Percentiles rank a stretch among this genome's conserved stretches.
Evolutionary conservation across 2,888 invertebrate genomes (phyloP).

Genomic region (Ormia ochracea): DNA sequence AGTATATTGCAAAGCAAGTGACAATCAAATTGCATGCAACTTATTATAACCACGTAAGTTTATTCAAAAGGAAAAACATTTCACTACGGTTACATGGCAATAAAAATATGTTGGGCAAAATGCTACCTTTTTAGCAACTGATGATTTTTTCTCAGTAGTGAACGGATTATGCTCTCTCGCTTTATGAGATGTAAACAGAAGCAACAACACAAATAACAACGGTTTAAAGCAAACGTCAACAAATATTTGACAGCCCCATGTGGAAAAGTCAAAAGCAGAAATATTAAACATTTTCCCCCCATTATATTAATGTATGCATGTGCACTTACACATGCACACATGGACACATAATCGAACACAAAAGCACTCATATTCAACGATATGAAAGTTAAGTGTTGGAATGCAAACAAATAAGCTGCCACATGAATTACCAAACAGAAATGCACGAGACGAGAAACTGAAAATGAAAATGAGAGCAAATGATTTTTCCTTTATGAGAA

Average conservation of each 20-base stretch:
- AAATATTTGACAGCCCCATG: slow-evolving; percentile 60
- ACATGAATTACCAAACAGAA: slow-evolving; percentile 3
- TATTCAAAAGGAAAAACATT: not conserved
- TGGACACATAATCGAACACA: not conserved
- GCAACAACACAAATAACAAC: slow-evolving; percentile 29
- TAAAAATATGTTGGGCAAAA: not conserved
- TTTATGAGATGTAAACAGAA: slow-evolving; percentile 20
- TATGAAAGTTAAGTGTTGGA: slow-evolving; percentile 2
- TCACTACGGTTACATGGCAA: not conserved
- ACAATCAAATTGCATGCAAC: no score
- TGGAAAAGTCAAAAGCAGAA: slow-evolving; percentile 50
- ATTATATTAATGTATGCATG: no score
- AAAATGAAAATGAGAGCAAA: slow-evolving; percentile 40
- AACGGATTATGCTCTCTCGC: not conserved
- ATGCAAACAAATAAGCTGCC: slow-evolving; percentile 11
- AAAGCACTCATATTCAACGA: not conserved
- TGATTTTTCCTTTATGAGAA: slow-evolving; percentile 46
- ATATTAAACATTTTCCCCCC: slow-evolving; percentile 33
- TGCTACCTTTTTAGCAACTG: slow-evolving; percentile 26
- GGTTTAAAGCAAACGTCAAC: slow-evolving; percentile 47
- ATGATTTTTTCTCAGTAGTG: slow-evolving; percentile 1
- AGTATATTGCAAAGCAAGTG: no score
- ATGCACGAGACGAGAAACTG: slow-evolving; percentile 20
- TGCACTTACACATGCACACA: not conserved
- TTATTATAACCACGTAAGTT: no score